Evolutionary conservation across 2,888 invertebrate species (phyloP).

Genomic region (Cyrtodaria siliqua): DNA sequence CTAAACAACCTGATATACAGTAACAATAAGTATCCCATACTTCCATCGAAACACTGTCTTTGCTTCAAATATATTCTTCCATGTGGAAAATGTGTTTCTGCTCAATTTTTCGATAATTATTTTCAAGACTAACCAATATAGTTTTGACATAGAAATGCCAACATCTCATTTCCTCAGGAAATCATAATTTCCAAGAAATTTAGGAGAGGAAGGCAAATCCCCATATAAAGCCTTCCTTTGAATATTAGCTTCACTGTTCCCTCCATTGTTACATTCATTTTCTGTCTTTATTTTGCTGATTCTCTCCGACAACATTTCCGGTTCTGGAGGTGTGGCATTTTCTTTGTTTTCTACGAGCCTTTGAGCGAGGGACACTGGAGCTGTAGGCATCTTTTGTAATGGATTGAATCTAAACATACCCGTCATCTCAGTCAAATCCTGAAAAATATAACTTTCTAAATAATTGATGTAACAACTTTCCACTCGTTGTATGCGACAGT

Average conservation of each 20-base stretch:
- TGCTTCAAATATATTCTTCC: no score
- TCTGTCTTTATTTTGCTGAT: neutral
- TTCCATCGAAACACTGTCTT: no score
- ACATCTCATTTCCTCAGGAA: constrained; percentile 13
- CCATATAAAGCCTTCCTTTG: neutral
- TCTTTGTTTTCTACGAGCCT: constrained; percentile 12
- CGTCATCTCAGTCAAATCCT: constrained; percentile 48
- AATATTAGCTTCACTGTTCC: neutral
- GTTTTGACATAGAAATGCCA: no score
- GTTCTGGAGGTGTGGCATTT: constrained; percentile 55
- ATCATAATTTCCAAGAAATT: constrained; percentile 40
- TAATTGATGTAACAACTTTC: no score
- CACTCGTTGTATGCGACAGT: no score
- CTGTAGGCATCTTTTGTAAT: neutral
- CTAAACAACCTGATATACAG: no score
- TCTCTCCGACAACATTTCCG: constrained; percentile 40
- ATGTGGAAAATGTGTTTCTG: no score
- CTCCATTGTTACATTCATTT: neutral
- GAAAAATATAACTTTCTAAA: no score
- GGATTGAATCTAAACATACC: constrained; percentile 38
- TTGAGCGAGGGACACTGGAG: neutral
- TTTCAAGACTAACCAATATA: no score
- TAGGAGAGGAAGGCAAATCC: constrained; percentile 43
- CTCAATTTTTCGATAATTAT: no score
- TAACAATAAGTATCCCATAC: no score